Percentiles rank a stretch among this genome's conserved stretches.
These are phyloP conservation scores for Vollenhovia emeryi DNA, from an alignment of 1,140 invertebrate species.

Conservation along the genomic window DNA sequence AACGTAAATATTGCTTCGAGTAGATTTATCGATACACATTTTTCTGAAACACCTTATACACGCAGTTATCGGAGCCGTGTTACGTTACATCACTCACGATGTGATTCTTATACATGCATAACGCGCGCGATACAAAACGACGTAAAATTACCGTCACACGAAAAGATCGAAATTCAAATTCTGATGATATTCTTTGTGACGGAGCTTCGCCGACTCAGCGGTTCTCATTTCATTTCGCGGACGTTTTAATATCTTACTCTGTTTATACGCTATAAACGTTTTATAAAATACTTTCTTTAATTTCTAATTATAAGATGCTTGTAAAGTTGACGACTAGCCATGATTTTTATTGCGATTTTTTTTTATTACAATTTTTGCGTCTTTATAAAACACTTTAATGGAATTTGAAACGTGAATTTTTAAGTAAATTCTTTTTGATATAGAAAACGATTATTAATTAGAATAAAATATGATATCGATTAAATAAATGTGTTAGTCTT, in stretches of 20 bases:
- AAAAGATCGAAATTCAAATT: neutral
- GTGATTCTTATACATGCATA: neutral
- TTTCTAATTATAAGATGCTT: neutral
- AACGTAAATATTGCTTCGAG: neutral
- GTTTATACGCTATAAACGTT: neutral
- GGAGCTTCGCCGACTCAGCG: neutral
- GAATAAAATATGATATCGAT: conserved; percentile 9
- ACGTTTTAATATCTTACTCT: neutral
- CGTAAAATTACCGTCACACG: neutral
- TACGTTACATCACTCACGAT: neutral
- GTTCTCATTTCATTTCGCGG: neutral
- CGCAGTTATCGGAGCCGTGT: neutral
- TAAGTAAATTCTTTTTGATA: neutral
- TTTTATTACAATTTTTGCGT: neutral
- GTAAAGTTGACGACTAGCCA: neutral
- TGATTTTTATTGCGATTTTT: neutral
- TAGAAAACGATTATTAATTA: conserved; percentile 2
- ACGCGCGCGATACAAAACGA: neutral
- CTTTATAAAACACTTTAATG: conserved; percentile 11
- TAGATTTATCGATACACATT: neutral
- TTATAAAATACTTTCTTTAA: neutral
- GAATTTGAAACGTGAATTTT: neutral
- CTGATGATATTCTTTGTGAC: neutral
- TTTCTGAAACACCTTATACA: conserved; percentile 6
- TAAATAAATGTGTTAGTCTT: conserved; percentile 62